phyloP scores from a whole-genome alignment of 2,888 invertebrate species.

The Choristoneura rosaceana region DNA sequence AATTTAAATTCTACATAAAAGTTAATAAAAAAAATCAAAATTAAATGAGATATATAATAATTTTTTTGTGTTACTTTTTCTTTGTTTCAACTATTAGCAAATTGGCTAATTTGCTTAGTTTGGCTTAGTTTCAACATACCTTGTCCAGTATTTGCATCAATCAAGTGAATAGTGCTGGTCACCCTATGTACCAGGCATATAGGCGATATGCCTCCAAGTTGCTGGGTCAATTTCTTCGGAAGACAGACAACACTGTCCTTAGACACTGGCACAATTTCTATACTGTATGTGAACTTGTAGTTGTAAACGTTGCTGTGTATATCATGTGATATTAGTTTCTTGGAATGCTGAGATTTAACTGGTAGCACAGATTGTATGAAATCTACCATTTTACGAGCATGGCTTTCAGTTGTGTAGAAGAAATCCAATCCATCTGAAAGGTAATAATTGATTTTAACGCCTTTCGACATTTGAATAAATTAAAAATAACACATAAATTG shows the following conservation, averaged over 20 bases:
- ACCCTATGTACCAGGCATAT: conserved; percentile 95
- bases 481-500: no score
- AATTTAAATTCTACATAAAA: no score
- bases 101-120: no score
- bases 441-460: background rate
- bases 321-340: conserved; percentile 98
- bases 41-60: no score
- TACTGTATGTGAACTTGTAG: conserved; percentile 97
- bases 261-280: conserved; percentile 98
- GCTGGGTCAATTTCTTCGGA: conserved; percentile 93
- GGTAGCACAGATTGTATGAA: conserved; percentile 96
- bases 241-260: conserved; percentile 97
- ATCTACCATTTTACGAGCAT: conserved; percentile 97
- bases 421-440: conserved; percentile 96
- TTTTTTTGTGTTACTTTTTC: no score
- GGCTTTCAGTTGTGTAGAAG: conserved; percentile 94
- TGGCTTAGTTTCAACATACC: conserved; percentile 75
- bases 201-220: conserved; percentile 94
- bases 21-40: no score
- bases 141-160: conserved; percentile 95
- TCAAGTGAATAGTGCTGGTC: conserved; percentile 95
- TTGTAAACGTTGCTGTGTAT: conserved; percentile 98
- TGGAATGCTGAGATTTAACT: conserved; percentile 94
- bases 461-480: no score
- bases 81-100: no score